Base-by-base conservation (phyloP, 2,888 invertebrate species). In the Euzetes globulus region DNA sequence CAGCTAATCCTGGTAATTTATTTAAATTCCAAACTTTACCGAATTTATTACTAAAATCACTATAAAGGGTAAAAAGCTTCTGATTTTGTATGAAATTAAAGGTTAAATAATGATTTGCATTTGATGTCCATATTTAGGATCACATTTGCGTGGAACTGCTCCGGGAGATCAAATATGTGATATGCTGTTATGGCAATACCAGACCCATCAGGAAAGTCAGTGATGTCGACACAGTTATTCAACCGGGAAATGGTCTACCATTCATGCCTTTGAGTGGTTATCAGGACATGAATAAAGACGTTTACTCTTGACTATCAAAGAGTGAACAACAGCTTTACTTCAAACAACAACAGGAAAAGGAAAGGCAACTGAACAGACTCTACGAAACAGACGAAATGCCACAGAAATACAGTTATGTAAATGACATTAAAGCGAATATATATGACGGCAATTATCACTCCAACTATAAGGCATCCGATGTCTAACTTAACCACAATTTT, bases 121-220 rank as follows among this genome's bases (percentile, higher is more conserved):
- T 17, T 5, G 50, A 50, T 50, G 19, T 19, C 17, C 19, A 50
- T 58, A 58, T 50, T 11, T 75, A 79, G 79, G 79, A 79, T 63
- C 77, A 79, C 27, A 73, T 79, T 19, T 78, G 77, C 52, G 75
- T 77, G 3, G 78, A 78, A 52, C 73, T 79, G 41, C 76, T 78
- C 50, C 75, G 78, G 22, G 79, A 79, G 74, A 75, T 79, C 37
- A 79, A 79, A 72, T 76, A 78, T 55, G 78, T 78, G 15, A 77
- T 78, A 17, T 78, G 77, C 65, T 78, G 78, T 52, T 77, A 77
- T 17, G 78, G 78, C 17, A 78, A 77, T n/a, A 78, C 78, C 19
- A 73, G 78, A 47, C 78, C 79, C 17, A 73, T 78, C 22, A 72
- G 76, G 22, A 76, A 76, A 55, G 71, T 65, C 9, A 72, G 41